Conservation (phyloP, 2,113 vertebrate genomes). For the Thomomys bottae region DNA sequence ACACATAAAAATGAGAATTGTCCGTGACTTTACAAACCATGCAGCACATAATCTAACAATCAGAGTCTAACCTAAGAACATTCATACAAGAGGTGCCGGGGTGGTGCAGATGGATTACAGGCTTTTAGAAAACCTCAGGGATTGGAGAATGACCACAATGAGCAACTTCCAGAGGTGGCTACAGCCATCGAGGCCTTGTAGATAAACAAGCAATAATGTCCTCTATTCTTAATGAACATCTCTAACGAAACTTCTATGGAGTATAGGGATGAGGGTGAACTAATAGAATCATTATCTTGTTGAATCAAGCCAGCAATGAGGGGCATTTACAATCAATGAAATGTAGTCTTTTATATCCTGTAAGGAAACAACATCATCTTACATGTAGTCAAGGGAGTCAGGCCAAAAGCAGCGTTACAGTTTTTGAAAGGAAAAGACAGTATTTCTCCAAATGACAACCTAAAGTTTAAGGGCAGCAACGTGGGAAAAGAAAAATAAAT, state of each 20-base stretch:
- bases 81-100: not conserved
- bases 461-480: constrained; percentile 3
- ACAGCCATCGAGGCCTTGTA: not conserved
- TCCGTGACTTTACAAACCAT: constrained; percentile 10
- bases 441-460: not conserved
- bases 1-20: not conserved
- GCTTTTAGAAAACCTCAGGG: not conserved
- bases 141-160: not conserved
- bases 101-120: not conserved
- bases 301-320: not conserved
- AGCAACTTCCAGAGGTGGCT: not conserved
- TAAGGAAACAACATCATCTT: not conserved
- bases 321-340: not conserved
- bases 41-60: not conserved
- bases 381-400: not conserved
- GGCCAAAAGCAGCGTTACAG: not conserved
- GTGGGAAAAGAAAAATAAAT: not conserved
- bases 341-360: not conserved
- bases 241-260: not conserved
- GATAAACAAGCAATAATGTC: not conserved
- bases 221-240: not conserved
- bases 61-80: constrained; percentile 15
- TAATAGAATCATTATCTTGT: not conserved
- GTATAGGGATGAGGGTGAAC: not conserved
- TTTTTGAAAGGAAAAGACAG: not conserved